Percentiles rank a stretch among this genome's conserved stretches.
Evolutionary conservation across 1,140 invertebrate genomes (phyloP).

Genomic region (Argopecten irradians): DNA sequence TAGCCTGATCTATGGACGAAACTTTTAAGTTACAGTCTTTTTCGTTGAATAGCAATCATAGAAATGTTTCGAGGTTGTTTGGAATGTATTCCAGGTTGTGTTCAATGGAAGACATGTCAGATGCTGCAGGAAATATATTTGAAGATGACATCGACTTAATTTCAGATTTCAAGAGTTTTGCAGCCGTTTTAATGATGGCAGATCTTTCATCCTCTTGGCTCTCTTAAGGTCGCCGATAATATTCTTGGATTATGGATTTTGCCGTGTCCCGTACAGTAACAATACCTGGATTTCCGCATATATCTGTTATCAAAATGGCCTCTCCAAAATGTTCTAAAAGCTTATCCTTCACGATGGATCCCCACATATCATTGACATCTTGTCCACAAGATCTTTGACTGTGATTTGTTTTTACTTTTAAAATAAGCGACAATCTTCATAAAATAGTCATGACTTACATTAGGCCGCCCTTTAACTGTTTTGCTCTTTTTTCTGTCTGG

Average conservation of each 20-base stretch:
- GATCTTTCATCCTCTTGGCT: slow-evolving; percentile 2
- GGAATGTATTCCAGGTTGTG: slow-evolving; percentile 11
- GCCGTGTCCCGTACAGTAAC: slow-evolving; percentile 40
- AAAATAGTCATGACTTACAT: slow-evolving; percentile 31
- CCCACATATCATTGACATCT: slow-evolving; percentile 44
- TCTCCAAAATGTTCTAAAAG: slow-evolving; percentile 47
- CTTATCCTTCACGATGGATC: slow-evolving; percentile 50
- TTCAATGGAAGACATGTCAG: slow-evolving; percentile 20
- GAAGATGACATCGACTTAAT: slow-evolving; percentile 27
- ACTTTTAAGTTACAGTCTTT: slow-evolving; percentile 40
- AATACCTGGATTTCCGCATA: slow-evolving; percentile 49
- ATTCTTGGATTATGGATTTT: slow-evolving; percentile 39
- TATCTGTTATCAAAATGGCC: slow-evolving; percentile 36
- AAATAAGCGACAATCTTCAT: slow-evolving; percentile 37
- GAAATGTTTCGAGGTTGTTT: slow-evolving; percentile 19
- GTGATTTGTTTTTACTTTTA: slow-evolving; percentile 43
- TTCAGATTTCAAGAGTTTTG: slow-evolving; percentile 44
- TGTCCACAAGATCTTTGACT: slow-evolving; percentile 35
- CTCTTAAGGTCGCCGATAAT: slow-evolving; percentile 25
- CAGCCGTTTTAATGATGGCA: slow-evolving; percentile 41
- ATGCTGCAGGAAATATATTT: slow-evolving; percentile 10
- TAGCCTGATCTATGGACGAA: slow-evolving; percentile 50
- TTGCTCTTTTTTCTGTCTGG: not conserved
- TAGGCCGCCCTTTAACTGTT: not conserved
- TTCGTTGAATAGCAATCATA: slow-evolving; percentile 33